Evolutionary conservation across 37 sponge, comb jelly and placozoan species (phyloP), one percentile per base, ranked within the genome.

Genomic region (Ianthella basta): DNA sequence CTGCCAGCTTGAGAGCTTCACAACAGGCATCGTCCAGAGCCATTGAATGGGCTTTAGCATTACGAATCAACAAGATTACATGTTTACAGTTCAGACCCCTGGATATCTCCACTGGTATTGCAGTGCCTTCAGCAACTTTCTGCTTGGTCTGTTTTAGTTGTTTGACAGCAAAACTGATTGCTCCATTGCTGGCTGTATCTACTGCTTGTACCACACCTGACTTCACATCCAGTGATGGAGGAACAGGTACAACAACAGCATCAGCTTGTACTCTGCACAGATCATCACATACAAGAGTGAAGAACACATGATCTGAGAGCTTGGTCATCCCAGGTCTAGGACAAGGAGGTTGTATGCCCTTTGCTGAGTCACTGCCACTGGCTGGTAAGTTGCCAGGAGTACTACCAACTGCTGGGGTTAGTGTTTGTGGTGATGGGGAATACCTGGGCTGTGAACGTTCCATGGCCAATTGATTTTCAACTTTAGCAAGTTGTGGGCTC

Each of bases 21-120:
- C n/a, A 32, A 74, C 82, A 23, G 20, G 85, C 88, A 33, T 82
- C 27, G 34, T 57, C 37, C 27, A 90, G 70, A n/a, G 86, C 34
- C 29, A 10, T 33, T 29, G 27, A 27, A 4, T 13, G 10, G 29
- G 35, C 50, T 44, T 44, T 44, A 44, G 50, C 50, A 44, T 44
- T 44, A 8, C 50, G 50, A 44, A 44, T 44, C 50, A 44, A 8
- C 50, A 44, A 44, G 8, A 44, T 44, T 3, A 8, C 50, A 10
- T 44, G 50, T 44, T 44, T 44, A 44, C 50, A 44, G 50, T 44
- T 44, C 50, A 44, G 50, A 10, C 50, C 50, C 3, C 50, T 44
- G 3, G 50, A 10, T 3, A 44, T 44, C 8, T 3, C 50, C 3
- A 44, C 50, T 44, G 50, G 50, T 44, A 44, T 44, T 3, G 8